A percentile compares a stretch with the other conserved stretches of the same genome.
Conservation (phyloP, 2,888 invertebrate species). For the Drosophila sordidula region DNA sequence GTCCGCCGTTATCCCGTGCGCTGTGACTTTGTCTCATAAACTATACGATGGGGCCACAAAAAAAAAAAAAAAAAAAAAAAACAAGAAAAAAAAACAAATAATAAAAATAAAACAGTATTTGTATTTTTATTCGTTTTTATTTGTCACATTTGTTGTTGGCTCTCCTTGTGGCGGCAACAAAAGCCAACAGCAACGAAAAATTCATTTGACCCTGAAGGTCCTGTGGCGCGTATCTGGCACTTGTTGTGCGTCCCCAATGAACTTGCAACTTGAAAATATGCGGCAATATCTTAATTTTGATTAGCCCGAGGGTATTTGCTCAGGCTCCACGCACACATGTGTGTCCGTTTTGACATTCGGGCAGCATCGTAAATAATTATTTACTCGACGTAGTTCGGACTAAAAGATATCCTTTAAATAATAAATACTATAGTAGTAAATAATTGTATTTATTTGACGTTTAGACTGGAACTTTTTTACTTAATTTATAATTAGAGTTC, state of each 20-base stretch:
- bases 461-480: too few species aligned
- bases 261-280: conserved; percentile 32
- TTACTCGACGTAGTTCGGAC: background rate
- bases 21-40: conserved; percentile 39
- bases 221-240: conserved; percentile 15
- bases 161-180: conserved; percentile 30
- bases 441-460: too few species aligned
- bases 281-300: conserved; percentile 37
- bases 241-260: conserved; percentile 19
- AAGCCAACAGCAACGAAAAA: background rate
- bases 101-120: conserved; percentile 3
- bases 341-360: conserved; percentile 12
- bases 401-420: background rate
- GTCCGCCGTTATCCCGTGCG: conserved; percentile 13
- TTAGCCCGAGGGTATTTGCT: conserved; percentile 25
- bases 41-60: conserved; percentile 21
- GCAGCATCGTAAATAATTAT: background rate
- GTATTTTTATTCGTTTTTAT: conserved; percentile 27
- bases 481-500: too few species aligned
- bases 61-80: too few species aligned
- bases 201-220: conserved; percentile 55
- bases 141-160: conserved; percentile 15
- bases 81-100: background rate
- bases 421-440: too few species aligned
- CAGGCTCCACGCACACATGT: conserved; percentile 1